Evolutionary conservation across 2,888 invertebrate species (phyloP).

Genomic region (Cephonodes hylas): DNA sequence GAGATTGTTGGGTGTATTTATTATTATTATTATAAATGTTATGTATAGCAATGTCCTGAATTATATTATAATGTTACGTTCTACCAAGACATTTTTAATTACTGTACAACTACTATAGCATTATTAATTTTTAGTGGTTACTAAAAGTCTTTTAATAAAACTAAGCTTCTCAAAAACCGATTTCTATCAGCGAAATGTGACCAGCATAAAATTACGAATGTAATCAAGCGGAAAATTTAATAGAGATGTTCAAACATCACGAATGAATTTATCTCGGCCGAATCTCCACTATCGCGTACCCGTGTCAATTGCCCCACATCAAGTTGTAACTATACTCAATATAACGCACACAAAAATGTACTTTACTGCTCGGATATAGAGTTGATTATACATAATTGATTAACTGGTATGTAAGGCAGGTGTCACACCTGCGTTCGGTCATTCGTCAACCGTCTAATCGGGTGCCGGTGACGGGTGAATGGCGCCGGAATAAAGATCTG

Average conservation of each 20-base stretch:
- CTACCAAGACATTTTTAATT: too few species aligned
- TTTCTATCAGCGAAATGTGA: too few species aligned
- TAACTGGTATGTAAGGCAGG: slow-evolving; percentile 25
- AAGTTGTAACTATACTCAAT: slow-evolving; percentile 32
- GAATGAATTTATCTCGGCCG: slow-evolving; percentile 11
- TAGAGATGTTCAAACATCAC: neutral
- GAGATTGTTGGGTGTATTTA: too few species aligned
- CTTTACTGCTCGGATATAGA: slow-evolving; percentile 19
- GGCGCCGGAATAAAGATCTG: slow-evolving; percentile 24
- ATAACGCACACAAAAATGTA: slow-evolving; percentile 18
- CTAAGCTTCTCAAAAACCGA: too few species aligned
- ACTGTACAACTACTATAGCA: too few species aligned
- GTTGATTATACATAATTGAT: slow-evolving; percentile 16
- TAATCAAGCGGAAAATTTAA: neutral
- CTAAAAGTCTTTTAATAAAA: too few species aligned
- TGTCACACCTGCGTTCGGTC: slow-evolving; percentile 48
- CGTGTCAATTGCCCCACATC: slow-evolving; percentile 50
- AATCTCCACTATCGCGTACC: slow-evolving; percentile 36
- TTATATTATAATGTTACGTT: too few species aligned
- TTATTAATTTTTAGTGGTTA: too few species aligned
- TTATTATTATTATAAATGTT: too few species aligned
- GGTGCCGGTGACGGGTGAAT: slow-evolving; percentile 30
- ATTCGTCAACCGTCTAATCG: slow-evolving; percentile 48
- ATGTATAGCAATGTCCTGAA: too few species aligned
- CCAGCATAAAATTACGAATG: neutral